Conservation (phyloP, 2,113 vertebrate genomes). For the Falcunculus frontatus region DNA sequence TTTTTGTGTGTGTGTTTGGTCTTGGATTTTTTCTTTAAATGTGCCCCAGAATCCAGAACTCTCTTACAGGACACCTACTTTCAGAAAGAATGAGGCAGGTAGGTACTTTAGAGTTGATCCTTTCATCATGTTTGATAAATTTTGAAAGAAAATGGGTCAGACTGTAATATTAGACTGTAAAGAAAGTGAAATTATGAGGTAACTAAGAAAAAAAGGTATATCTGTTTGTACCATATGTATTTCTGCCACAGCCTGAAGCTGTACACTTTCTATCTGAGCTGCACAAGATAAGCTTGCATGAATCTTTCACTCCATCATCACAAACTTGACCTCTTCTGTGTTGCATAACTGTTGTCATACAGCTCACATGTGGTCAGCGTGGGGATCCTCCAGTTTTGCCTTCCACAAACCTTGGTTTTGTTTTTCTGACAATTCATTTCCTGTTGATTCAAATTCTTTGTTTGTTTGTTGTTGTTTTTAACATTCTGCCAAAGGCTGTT, state of each 20-base stretch:
- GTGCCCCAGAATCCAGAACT: not conserved
- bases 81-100: not conserved
- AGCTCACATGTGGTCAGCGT: not conserved
- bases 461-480: not conserved
- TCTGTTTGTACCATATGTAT: not conserved
- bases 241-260: not conserved
- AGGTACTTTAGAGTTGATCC: not conserved
- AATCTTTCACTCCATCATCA: not conserved
- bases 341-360: not conserved
- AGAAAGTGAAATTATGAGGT: not conserved
- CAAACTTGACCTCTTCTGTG: not conserved
- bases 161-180: not conserved
- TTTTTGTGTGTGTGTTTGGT: not conserved
- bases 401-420: not conserved
- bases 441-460: not conserved
- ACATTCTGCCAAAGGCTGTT: not conserved
- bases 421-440: not conserved
- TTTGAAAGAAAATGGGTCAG: not conserved
- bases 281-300: not conserved
- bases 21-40: not conserved
- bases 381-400: not conserved
- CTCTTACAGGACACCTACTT: not conserved
- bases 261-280: not conserved
- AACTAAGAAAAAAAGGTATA: rapidly evolving
- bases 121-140: not conserved